Conservation (phyloP, 1,140 invertebrate species). For the Paracyclopina nana region DNA sequence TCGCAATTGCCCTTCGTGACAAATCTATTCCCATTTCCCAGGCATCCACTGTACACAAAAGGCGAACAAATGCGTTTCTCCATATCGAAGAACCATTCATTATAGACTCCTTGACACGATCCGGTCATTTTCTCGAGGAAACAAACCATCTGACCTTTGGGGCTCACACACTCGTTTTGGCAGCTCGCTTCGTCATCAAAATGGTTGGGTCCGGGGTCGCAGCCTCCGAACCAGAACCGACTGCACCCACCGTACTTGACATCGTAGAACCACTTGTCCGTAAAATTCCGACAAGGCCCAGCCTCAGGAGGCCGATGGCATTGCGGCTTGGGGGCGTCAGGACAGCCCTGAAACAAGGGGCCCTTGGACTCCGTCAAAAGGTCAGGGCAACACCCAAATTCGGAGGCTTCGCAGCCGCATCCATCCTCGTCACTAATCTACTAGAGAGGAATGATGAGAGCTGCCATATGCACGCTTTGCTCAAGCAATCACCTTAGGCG, state of each 20-base stretch:
- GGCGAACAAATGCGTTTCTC: conserved; percentile 42
- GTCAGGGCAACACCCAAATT: conserved; percentile 61
- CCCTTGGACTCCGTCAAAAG: conserved; percentile 51
- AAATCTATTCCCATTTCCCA: conserved; percentile 5
- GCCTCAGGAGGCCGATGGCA: conserved; percentile 51
- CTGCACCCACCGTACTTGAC: conserved; percentile 66
- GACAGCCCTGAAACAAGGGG: conserved; percentile 60
- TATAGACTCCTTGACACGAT: conserved; percentile 58
- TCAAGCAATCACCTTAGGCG: conserved; percentile 28
- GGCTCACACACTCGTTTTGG: not conserved
- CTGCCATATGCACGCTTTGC: no score
- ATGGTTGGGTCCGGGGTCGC: conserved; percentile 70
- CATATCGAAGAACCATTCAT: conserved; percentile 58
- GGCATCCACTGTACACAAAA: conserved; percentile 40
- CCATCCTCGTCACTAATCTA: conserved; percentile 53
- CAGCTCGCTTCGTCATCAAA: conserved; percentile 34
- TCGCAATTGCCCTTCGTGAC: not conserved
- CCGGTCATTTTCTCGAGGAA: conserved; percentile 59
- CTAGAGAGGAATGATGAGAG: no score
- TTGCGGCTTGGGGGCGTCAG: conserved; percentile 27
- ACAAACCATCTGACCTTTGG: conserved; percentile 40
- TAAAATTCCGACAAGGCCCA: conserved; percentile 58
- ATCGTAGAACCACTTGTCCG: conserved; percentile 69
- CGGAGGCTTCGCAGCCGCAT: conserved; percentile 54
- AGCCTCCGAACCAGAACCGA: conserved; percentile 86